Evolutionary conservation across 2,888 invertebrate genomes (phyloP).

Genomic region (Stenotaenia linearis): DNA sequence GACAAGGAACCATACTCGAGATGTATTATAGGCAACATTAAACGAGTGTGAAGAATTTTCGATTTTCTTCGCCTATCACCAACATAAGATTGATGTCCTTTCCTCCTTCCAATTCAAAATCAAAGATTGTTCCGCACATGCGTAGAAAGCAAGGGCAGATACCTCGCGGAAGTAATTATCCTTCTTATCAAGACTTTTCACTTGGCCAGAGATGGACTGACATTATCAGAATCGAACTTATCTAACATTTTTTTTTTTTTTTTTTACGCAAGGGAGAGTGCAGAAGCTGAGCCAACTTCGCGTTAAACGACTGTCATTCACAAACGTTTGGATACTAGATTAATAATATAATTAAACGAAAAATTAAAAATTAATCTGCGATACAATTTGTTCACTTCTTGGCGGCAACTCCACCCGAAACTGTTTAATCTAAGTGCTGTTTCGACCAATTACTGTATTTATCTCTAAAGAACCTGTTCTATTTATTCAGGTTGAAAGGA

Average conservation of each 20-base stretch:
- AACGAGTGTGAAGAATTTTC: constrained; percentile 1
- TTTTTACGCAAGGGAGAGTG: not conserved
- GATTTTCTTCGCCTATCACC: not conserved
- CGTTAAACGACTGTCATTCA: not conserved
- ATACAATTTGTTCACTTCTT: too few relatives aligned
- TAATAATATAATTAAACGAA: too few relatives aligned
- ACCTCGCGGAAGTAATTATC: constrained; percentile 23
- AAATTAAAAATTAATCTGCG: too few relatives aligned
- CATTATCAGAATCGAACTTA: not conserved
- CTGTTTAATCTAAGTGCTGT: too few relatives aligned
- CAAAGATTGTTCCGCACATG: not conserved
- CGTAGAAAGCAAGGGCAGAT: not conserved
- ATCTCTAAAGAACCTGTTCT: too few relatives aligned
- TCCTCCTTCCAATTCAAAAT: constrained; percentile 11
- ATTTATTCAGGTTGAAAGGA: too few relatives aligned
- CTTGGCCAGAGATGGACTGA: constrained; percentile 10
- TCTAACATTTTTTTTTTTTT: too few relatives aligned
- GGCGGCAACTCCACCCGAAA: too few relatives aligned
- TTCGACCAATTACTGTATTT: too few relatives aligned
- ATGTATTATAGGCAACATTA: constrained; percentile 24
- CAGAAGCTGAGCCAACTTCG: not conserved
- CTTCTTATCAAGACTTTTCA: constrained; percentile 13
- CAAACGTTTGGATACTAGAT: too few relatives aligned
- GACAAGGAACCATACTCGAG: not conserved
- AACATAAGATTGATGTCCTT: constrained; percentile 14